Percentiles rank a stretch among this genome's conserved stretches.
Evolutionary conservation across 2,113 vertebrate genomes (phyloP).

Genomic region (Phyllostomus discolor): DNA sequence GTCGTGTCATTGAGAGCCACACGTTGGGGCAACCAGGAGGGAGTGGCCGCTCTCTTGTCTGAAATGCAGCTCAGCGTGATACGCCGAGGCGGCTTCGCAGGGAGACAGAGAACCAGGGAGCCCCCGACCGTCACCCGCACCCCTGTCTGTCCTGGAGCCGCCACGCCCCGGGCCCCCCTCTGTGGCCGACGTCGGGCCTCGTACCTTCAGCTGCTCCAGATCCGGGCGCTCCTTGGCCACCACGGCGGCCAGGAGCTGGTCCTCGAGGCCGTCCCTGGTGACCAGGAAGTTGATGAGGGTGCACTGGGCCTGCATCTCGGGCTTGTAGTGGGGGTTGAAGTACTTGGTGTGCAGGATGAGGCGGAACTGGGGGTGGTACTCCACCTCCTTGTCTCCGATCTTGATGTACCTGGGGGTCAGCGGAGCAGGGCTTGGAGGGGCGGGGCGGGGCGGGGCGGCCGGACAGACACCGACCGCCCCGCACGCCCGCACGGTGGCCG

Average conservation of each 20-base stretch:
- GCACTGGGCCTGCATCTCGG: conserved; percentile 86
- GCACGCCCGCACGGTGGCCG: fast-evolving
- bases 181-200: fast-evolving
- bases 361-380: conserved; percentile 79
- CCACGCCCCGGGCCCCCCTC: fast-evolving
- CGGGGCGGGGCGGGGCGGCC: fast-evolving
- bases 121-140: too few relatives aligned
- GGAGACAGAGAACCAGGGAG: not conserved
- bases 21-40: not conserved
- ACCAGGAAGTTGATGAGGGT: conserved; percentile 86
- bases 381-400: conserved; percentile 84
- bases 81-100: fast-evolving
- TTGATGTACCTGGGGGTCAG: conserved; percentile 76
- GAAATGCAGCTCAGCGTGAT: fast-evolving
- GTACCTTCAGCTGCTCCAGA: conserved; percentile 82
- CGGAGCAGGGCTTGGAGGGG: not conserved
- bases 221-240: conserved; percentile 83
- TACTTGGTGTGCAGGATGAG: conserved; percentile 84
- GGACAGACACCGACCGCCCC: too few relatives aligned
- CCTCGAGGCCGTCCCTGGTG: conserved; percentile 83
- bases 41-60: fast-evolving
- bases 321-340: conserved; percentile 84
- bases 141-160: fast-evolving
- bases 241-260: conserved; percentile 83
- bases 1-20: not conserved